These are phyloP conservation scores for Liasis olivaceus DNA, from an alignment of 2,797 vertebrate genomes.

Conservation along the genomic window DNA sequence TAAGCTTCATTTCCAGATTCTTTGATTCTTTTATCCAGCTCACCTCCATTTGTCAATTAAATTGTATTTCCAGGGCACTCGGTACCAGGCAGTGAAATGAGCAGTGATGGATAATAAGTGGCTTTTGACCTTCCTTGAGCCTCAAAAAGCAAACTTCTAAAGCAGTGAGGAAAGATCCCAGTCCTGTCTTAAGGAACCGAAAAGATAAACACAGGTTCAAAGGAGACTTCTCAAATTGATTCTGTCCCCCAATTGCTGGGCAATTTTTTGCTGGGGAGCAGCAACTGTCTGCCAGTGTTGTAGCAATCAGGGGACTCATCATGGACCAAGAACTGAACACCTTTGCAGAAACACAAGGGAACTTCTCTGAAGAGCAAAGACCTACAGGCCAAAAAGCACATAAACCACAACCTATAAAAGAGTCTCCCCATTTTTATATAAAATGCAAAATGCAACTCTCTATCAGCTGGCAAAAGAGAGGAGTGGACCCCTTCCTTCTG, in stretches of 20 bases:
- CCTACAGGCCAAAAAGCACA: background rate
- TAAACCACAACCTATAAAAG: background rate
- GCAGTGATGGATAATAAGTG: constrained; percentile 4
- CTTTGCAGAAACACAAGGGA: background rate
- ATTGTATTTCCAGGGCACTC: constrained; percentile 7
- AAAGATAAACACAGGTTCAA: background rate
- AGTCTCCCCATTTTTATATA: background rate
- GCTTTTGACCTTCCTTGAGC: background rate
- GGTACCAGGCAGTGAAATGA: background rate
- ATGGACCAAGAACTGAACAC: background rate
- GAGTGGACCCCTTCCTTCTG: background rate
- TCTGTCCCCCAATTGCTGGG: background rate
- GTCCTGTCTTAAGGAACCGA: background rate
- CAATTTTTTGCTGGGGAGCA: background rate
- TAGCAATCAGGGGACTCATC: background rate
- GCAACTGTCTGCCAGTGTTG: background rate
- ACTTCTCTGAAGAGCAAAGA: background rate
- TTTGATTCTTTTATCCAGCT: background rate
- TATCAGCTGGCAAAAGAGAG: background rate
- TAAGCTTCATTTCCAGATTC: constrained; percentile 15
- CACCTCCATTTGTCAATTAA: background rate
- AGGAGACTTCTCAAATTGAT: background rate
- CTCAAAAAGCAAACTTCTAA: constrained; percentile 1
- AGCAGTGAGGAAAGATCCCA: background rate
- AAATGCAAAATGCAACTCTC: background rate